phyloP scores from a whole-genome alignment of 2,797 vertebrate genomes.

The Dryobates pubescens region DNA sequence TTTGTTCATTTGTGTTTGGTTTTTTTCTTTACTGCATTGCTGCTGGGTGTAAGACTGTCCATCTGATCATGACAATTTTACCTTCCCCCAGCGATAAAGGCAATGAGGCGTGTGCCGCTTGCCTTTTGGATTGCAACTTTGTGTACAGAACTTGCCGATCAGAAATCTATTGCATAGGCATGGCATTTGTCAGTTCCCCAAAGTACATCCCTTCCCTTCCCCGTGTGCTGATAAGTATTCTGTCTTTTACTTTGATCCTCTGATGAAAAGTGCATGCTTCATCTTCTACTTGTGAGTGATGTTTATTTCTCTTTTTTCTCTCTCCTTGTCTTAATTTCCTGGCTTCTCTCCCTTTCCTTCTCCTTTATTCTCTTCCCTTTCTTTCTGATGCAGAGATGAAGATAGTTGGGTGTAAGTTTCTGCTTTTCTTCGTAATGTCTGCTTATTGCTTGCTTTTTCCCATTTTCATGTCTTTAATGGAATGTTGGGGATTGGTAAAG shows the following conservation, averaged over 20 bases:
- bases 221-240: conserved; percentile 69
- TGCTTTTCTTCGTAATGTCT: conserved; percentile 78
- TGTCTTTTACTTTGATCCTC: conserved; percentile 74
- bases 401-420: conserved; percentile 88
- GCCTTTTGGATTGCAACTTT: conserved; percentile 45
- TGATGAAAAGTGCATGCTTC: conserved; percentile 77
- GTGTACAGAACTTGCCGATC: conserved; percentile 52
- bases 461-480: conserved; percentile 74
- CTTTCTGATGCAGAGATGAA: conserved; percentile 85
- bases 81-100: conserved; percentile 42
- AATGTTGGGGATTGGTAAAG: conserved; percentile 67
- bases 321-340: conserved; percentile 77
- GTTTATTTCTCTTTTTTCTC: conserved; percentile 76
- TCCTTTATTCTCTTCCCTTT: conserved; percentile 72
- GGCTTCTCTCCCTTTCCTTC: conserved; percentile 74
- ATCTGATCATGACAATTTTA: conserved; percentile 45
- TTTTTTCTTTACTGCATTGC: conserved; percentile 5
- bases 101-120: conserved; percentile 45
- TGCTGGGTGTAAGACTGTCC: background rate
- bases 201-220: conserved; percentile 56
- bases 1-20: background rate
- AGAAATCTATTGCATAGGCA: conserved; percentile 60
- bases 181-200: conserved; percentile 61
- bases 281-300: conserved; percentile 75
- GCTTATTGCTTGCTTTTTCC: conserved; percentile 78